Base-by-base conservation (phyloP, 2,888 invertebrate species). In the Sminthurides aquaticus region DNA sequence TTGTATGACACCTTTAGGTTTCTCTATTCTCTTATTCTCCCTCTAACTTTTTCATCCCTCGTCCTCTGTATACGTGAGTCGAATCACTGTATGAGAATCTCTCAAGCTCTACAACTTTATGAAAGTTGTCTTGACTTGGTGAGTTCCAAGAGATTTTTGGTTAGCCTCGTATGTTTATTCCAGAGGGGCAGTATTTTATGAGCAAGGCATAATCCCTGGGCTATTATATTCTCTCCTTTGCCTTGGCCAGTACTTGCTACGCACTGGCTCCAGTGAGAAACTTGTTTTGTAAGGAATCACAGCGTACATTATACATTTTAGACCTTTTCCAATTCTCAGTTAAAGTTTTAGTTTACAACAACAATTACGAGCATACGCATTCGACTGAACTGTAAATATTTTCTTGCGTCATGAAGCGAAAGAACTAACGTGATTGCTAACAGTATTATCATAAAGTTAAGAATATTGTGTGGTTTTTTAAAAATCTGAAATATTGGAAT, bases 261-360 rank as follows among this genome's bases (percentile, higher is more conserved):
- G 43, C 43, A 34, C 43, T 34, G 43, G 43, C 43, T 34, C 43
- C 43, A 34, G 43, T n/a, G n/a, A n/a, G n/a, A n/a, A n/a, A n/a
- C n/a, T n/a, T n/a, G n/a, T n/a, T n/a, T n/a, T n/a, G n/a, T n/a
- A n/a, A n/a, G n/a, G n/a, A n/a, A n/a, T n/a, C n/a, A n/a, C n/a
- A n/a, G n/a, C n/a, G n/a, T n/a, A n/a, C n/a, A n/a, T n/a, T n/a
- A n/a, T n/a, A n/a, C n/a, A n/a, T n/a, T n/a, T n/a, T n/a, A n/a
- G n/a, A n/a, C n/a, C n/a, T n/a, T n/a, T n/a, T n/a, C n/a, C n/a
- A n/a, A n/a, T n/a, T n/a, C n/a, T n/a, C n/a, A n/a, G n/a, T n/a
- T n/a, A n/a, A n/a, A n/a, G n/a, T n/a, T n/a, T n/a, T n/a, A n/a
- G n/a, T n/a, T n/a, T n/a, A n/a, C n/a, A n/a, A n/a, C n/a, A n/a